Evolutionary conservation across 2,113 vertebrate genomes (phyloP).

Genomic region (Leucopsar rothschildi): DNA sequence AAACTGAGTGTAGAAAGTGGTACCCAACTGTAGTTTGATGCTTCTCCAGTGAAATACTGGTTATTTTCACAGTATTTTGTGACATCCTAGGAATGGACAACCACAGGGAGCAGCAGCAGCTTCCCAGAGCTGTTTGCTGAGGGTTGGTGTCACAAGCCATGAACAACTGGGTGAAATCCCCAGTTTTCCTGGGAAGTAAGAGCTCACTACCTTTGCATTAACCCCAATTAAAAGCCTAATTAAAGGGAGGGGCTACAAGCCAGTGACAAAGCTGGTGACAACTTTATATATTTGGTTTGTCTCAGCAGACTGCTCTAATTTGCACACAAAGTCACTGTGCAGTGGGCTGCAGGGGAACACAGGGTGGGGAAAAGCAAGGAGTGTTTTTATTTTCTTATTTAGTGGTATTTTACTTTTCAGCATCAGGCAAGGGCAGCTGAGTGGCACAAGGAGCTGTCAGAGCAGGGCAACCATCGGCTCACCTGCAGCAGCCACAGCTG

Average conservation of each 20-base stretch:
- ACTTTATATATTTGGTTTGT: too few relatives aligned
- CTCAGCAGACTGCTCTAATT: too few relatives aligned
- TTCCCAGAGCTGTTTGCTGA: neutral
- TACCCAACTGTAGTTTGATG: neutral
- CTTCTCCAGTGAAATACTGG: neutral
- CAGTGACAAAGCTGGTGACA: neutral
- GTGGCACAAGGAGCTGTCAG: neutral
- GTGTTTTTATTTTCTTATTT: neutral
- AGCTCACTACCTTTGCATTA: neutral
- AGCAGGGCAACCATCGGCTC: neutral
- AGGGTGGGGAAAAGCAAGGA: neutral
- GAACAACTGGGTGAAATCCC: neutral
- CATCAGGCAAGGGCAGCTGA: accelerated
- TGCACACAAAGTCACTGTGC: neutral
- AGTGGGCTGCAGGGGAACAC: neutral
- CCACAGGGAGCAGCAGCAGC: neutral
- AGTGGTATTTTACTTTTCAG: neutral
- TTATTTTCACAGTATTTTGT: neutral
- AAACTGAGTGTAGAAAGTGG: neutral
- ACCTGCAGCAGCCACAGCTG: neutral
- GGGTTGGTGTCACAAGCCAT: too few relatives aligned
- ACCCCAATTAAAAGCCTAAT: neutral
- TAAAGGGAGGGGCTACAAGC: neutral
- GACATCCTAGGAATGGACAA: neutral
- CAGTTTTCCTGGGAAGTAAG: neutral